These are phyloP conservation scores for Leucophenga montana DNA, from an alignment of 2,888 invertebrate species.

Conservation along the genomic window DNA sequence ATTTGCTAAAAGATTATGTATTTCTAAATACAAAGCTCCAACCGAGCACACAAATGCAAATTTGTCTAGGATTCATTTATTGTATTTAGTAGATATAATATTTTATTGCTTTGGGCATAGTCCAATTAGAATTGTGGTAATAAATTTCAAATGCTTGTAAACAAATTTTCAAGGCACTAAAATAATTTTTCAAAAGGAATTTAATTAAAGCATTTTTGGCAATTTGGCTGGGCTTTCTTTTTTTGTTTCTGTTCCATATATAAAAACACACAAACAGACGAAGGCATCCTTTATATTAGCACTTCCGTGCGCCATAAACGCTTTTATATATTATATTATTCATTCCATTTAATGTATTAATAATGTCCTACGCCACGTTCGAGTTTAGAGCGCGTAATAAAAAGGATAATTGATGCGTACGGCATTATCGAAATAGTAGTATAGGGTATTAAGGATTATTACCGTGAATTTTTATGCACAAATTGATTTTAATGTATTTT, in stretches of 20 bases:
- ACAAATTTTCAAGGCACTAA: not conserved
- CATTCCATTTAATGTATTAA: conserved; percentile 16
- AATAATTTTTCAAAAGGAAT: conserved; percentile 5
- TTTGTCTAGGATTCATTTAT: no score
- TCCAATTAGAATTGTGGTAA: conserved; percentile 2
- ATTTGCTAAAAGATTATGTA: no score
- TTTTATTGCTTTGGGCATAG: no score
- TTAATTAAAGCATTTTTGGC: conserved; percentile 2
- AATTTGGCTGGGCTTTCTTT: not conserved
- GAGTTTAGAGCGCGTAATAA: not conserved
- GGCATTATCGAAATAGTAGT: not conserved
- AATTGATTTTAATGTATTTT: not conserved
- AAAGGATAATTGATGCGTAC: conserved; percentile 13
- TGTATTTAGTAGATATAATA: no score
- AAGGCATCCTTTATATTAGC: not conserved
- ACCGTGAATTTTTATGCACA: not conserved
- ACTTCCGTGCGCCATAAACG: conserved; percentile 3
- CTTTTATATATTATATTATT: not conserved
- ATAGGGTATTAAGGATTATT: no score
- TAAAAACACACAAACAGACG: not conserved
- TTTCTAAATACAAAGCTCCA: no score
- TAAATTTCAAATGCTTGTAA: conserved; percentile 14
- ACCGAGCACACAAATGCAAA: no score
- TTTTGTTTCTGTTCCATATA: not conserved
- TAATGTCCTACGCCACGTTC: no score